Evolutionary conservation across 2,797 vertebrate genomes (phyloP).

Genomic region (Chlorospingus flavigularis): DNA sequence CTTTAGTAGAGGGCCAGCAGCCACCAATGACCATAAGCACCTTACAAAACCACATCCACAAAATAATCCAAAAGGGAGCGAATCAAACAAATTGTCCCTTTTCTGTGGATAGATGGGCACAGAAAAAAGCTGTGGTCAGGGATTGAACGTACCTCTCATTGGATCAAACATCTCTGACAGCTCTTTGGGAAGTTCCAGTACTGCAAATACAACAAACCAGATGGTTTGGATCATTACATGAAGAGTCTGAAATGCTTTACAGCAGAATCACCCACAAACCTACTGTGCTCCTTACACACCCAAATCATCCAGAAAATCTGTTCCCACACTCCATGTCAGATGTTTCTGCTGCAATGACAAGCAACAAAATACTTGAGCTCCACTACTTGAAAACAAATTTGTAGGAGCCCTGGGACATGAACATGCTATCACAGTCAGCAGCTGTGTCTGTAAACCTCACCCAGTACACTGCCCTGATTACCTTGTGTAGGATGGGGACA

Average conservation of each 20-base stretch:
- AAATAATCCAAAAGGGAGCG: neutral
- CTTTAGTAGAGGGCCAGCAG: neutral
- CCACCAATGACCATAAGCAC: neutral
- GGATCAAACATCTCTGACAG: conserved; percentile 98
- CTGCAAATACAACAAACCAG: conserved; percentile 76
- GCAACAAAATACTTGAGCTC: neutral
- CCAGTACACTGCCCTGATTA: neutral
- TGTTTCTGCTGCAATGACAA: neutral
- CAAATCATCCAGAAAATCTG: neutral
- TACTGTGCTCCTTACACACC: neutral
- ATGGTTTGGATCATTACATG: neutral
- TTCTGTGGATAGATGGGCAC: neutral
- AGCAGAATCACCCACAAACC: neutral
- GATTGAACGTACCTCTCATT: conserved; percentile 85
- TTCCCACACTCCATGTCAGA: neutral
- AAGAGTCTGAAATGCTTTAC: neutral
- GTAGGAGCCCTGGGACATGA: neutral
- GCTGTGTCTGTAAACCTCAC: neutral
- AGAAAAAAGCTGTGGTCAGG: neutral
- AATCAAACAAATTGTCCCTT: neutral
- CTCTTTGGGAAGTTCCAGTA: conserved; percentile 94
- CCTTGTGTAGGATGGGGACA: neutral
- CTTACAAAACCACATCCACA: neutral
- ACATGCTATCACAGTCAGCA: neutral
- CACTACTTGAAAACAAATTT: neutral